Evolutionary conservation across 2,113 vertebrate species (phyloP), one percentile per base, ranked within the genome.

Genomic region (Anarhynchus alexandrinus): DNA sequence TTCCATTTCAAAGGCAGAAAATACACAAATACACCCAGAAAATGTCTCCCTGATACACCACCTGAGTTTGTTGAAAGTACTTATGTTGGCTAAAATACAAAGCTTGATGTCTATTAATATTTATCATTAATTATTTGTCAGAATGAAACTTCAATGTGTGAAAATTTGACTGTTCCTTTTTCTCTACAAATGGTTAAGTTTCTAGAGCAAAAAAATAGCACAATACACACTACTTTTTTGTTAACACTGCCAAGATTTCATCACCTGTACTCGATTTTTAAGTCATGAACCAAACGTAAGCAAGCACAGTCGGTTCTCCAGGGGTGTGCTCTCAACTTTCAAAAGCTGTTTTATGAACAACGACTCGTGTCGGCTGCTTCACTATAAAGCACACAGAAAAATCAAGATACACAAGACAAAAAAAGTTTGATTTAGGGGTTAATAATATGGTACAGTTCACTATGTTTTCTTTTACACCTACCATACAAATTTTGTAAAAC

Each of bases 241-340:
- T 99, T 98, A 98, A 98, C 98, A 98, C 99, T 99, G 99, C 99
- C 99, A 99, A 99, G 99, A 99, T 99, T 98, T 99, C 98, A 99
- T 99, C 99, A 99, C 99, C 99, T 99, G 99, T 99, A 99, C 99
- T 99, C 98, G 99, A 99, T 99, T 99, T 99, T 99, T 99, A 99
- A 99, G 99, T 99, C 99, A 99, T 99, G 99, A 99, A 99, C 99
- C 99, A 99, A 99, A 99, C 99, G 99, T 99, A 99, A 99, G 99
- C 99, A 99, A 99, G 99, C 99, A 99, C 99, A 99, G 99, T 99
- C 99, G 98, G 99, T 98, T 99, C 99, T 99, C 99, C 99, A 98
- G 99, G 99, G 99, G 98, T 99, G 99, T 99, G 99, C 99, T 99
- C 99, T 99, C 99, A 99, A 99, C 99, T 99, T 99, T 99, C 99